Percentiles rank a stretch among this genome's conserved stretches.
Evolutionary conservation across 2,113 vertebrate genomes (phyloP).

Genomic region (Scopus umbretta): DNA sequence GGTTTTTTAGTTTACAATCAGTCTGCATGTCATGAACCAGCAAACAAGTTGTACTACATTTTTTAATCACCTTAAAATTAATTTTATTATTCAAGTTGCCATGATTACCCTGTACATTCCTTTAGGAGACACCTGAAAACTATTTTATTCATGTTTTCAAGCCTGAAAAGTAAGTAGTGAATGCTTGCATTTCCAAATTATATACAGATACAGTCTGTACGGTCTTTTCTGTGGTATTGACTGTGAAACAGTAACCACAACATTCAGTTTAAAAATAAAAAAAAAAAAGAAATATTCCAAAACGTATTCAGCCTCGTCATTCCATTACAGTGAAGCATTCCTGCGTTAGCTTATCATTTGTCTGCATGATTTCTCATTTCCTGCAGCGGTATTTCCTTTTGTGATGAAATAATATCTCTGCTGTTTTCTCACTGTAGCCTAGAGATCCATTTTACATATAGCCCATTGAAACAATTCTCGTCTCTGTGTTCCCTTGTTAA

Average conservation of each 20-base stretch:
- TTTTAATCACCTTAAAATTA: neutral
- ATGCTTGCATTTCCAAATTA: neutral
- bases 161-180: neutral
- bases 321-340: neutral
- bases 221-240: neutral
- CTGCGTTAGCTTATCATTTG: neutral
- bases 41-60: neutral
- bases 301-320: neutral
- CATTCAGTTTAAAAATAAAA: neutral
- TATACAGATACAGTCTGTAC: neutral
- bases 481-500: neutral
- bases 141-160: neutral
- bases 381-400: neutral
- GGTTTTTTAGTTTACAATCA: neutral
- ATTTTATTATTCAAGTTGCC: neutral
- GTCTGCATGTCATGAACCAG: neutral
- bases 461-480: neutral
- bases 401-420: neutral
- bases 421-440: neutral
- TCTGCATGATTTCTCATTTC: neutral
- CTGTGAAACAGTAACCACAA: neutral
- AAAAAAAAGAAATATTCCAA: neutral
- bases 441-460: neutral
- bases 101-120: neutral
- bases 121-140: neutral